Evolutionary conservation across 2,797 vertebrate species (phyloP), one percentile per base, ranked within the genome.

Genomic region (Pterois miles): DNA sequence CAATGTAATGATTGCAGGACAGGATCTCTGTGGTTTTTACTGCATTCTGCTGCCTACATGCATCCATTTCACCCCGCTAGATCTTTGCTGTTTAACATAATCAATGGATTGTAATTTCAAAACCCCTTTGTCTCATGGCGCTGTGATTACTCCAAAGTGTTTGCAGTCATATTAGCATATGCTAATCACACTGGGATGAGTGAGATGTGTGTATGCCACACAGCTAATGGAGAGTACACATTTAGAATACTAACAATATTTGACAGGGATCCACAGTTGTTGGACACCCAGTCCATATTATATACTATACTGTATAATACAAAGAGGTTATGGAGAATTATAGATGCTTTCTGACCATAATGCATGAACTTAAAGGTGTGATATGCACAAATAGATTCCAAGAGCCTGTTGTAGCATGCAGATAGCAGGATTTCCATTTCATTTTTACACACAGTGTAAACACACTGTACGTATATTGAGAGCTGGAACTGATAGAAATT

Each of bases 111-210:
- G 27, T 66, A 66, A 59, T 78, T 78, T 86, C 33, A 66, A 76
- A 85, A 78, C 22, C 62, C 53, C 63, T 81, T 74, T 78, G 68
- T 86, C 64, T 59, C 33, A 16, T 74, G 77, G 65, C 40, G 65
- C 69, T 74, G 77, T 85, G 88, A 91, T 93, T 88, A 88, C 65
- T 75, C 71, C 29, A 31, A 57, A 59, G 57, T 79, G 34, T 86
- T 89, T 83, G 64, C 66, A 75, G 70, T 57, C 52, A 53, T n/a
- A 89, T 91, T 89, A 88, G 65, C 80, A 84, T 83, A 92, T 81
- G 72, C 73, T 91, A 88, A 92, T 81, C 40, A 38, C 12, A 54
- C n/a, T 25, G n/a, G 58, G 53, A 68, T 52, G 65, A 85, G 65
- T 60, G 60, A 68, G 53, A 76, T 36, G 59, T 68, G 50, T 48